Evolutionary conservation across 2,113 vertebrate genomes (phyloP), one percentile per base, ranked within the genome.

Genomic region (Indicator indicator): DNA sequence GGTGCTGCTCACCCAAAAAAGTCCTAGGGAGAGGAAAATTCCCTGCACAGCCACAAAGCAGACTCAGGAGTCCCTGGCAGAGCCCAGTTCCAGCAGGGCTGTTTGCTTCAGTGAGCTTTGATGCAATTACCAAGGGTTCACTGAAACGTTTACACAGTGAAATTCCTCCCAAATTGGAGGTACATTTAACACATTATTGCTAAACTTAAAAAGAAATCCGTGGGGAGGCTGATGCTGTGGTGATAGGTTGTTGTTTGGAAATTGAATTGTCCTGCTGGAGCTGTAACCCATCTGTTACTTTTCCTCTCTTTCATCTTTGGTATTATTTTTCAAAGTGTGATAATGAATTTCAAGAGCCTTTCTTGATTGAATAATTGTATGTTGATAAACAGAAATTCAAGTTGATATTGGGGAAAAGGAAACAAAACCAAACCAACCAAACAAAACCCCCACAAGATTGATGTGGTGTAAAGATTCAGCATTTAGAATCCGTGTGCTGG

Each of bases 151-250:
- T 44, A 6, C n/a, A 2, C 52, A 54, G 58, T 75, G 72, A 71
- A 76, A 83, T 71, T n/a, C 77, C 36, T 71, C 32, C 4, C 46
- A n/a, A 77, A 89, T 55, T 59, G 68, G n/a, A 86, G 72, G 16
- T 46, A 56, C 1, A 16, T 72, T 83, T 80, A 76, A 48, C 36
- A 10, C 14, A 1, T 67, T 75, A 63, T 72, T 58, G 36, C 54
- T 83, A 21, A 83, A 58, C 63, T 79, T 79, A 42, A 88, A 81
- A 81, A 71, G 82, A 62, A 93, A 27, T 59, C 85, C 54, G 48
- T 70, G 26, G 77, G 86, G 48, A 86, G 28, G 28, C 58, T 27
- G 73, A 67, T 71, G 63, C 0, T 16, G 69, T 83, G 65, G 54
- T 65, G 56, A 44, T 46, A 40, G 24, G n/a, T 76, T 33, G 28